Evolutionary conservation across 2,113 vertebrate genomes (phyloP), one percentile per base, ranked within the genome.

Genomic region (Sturnus vulgaris): DNA sequence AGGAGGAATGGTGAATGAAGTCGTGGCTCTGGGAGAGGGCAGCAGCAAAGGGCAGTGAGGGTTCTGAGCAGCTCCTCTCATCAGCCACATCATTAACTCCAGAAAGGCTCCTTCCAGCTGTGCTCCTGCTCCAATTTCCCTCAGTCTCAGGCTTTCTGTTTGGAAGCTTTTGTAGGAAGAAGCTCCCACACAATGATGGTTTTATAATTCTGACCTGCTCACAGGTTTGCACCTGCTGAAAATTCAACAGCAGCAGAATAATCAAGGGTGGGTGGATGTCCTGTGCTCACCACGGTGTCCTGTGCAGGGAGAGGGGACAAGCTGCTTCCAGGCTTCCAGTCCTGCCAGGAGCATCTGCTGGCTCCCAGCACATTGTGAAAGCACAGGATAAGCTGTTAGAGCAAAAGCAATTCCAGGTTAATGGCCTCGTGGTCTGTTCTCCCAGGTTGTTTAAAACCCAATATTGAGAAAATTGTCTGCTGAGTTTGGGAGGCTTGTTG

Each of bases 261-360:
- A 30, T 27, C 37, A 15, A 11, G 33, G 6, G 12, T 79, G 52
- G 9, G 21, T 57, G 57, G 46, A 2, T 76, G 20, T 57, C 10
- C 5, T 52, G 30, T 40, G 12, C 30, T 35, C 46, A 31, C 16
- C 44, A 5, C 1, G 0, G 0, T 9, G 11, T 39, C 33, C 86
- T 70, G 2, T 12, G 63, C 19, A 9, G 53, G 25, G 57, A 19
- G 9, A 24, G 33, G 56, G 47, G 23, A 53, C 16, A 14, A 31
- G 47, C 68, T 40, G 69, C 56, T 37, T 28, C 3, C 53, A 52
- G 64, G 35, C 55, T 63, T 7, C 63, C 63, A 13, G 0, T 8
- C 16, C 15, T 64, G 28, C 71, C 52, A 17, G 73, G 7, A 72
- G 81, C 52, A 23, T 28, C 40, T 16, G 27, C 46, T 49, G 40